phyloP scores from a whole-genome alignment of 2,113 vertebrate species.

The Electrona antarctica region DNA sequence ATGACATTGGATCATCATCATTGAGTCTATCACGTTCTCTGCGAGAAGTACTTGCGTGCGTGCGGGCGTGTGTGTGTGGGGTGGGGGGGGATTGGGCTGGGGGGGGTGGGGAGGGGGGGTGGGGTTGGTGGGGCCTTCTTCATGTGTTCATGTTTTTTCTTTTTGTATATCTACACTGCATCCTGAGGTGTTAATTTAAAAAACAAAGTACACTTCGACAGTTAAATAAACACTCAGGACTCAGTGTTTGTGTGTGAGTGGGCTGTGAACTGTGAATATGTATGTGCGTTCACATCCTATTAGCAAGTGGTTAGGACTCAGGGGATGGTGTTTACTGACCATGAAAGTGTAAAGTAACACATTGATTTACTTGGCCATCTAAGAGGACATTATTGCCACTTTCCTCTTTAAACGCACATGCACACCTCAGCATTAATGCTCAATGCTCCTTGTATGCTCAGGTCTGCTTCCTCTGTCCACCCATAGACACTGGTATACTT shows the following conservation, averaged over 20 bases:
- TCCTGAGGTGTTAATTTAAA: neutral
- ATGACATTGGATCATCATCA: conserved; percentile 53
- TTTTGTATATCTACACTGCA: conserved; percentile 1
- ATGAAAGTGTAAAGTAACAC: conserved; percentile 9
- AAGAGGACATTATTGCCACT: conserved; percentile 10
- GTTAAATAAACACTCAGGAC: neutral
- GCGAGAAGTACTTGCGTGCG: neutral
- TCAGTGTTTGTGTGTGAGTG: conserved; percentile 2
- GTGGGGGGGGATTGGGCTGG: neutral
- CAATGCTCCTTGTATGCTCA: too few relatives aligned
- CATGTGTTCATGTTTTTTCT: conserved; percentile 12
- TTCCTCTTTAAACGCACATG: neutral
- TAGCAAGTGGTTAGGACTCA: neutral
- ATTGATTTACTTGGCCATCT: conserved; percentile 6
- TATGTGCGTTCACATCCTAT: conserved; percentile 3
- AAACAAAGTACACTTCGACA: too few relatives aligned
- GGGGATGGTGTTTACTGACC: conserved; percentile 5
- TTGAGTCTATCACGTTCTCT: conserved; percentile 34
- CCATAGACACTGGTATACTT: too few relatives aligned
- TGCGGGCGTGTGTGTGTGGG: neutral
- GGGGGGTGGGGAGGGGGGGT: neutral
- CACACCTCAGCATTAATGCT: too few relatives aligned
- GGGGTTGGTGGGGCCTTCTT: neutral
- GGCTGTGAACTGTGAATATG: neutral
- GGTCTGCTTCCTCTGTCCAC: too few relatives aligned